Base-by-base conservation (phyloP, 1,140 invertebrate genomes). In the Caenorhabditis latens region DNA sequence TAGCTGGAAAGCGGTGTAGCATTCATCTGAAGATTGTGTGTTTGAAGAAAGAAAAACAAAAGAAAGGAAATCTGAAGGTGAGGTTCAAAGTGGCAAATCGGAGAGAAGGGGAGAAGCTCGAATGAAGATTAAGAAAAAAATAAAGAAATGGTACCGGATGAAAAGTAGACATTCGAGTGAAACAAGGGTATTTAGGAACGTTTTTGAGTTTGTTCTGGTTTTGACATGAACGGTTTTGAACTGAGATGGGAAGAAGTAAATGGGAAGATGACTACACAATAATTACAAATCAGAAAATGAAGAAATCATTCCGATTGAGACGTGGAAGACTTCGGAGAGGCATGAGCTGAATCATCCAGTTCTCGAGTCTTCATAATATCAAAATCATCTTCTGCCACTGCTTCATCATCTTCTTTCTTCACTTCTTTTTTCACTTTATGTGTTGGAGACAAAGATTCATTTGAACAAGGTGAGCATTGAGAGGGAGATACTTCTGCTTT, bases 401-500 rank as follows among this genome's bases (percentile, higher is more conserved):
- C 71, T 53, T 79, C 71, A 24, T 79, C 71, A 24, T 79, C 71
- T 24, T 79, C 71, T 79, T 50, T 79, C 42, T 79, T 79, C 46
- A 79, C 46, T 53, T 79, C 71, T 24, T 11, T 50, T 21, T 46
- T 24, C 14, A n/a, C 4, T 4, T 4, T 53, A 24, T 53, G 71
- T 42, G 50, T 79, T 50, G 71, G 71, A 50, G 71, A 79, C 5
- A 79, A n/a, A 14, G 71, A 79, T 32, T 79, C 71, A 79, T 79
- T 79, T 6, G 71, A 79, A n/a, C 71, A 79, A 2, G 71, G 71
- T 46, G 71, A 79, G n/a, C 71, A 79, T 53, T 79, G 71, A 19
- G 71, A 79, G 5, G 71, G 71, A 13, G 71, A 79, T 1, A 79
- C 71, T 50, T 55, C 55, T 16, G 88, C 50, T 53, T 89, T 89